Conservation (phyloP, 2,888 invertebrate genomes). For the Protodeltote pygarga region DNA sequence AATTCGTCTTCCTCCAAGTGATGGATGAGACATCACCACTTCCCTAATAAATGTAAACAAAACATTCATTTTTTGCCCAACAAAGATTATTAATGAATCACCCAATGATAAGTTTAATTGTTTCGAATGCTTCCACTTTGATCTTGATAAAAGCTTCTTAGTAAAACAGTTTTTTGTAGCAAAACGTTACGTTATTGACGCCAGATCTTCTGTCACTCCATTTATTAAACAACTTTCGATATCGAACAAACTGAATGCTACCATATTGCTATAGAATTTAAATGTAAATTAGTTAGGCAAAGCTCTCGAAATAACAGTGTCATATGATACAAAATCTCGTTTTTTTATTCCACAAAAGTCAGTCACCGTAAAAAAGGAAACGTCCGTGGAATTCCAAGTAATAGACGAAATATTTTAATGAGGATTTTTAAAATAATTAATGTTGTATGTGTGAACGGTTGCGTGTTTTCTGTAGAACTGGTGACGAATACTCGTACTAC, state of each 20-base stretch:
- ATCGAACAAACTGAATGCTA: constrained; percentile 1
- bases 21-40: constrained; percentile 80
- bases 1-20: constrained; percentile 78
- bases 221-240: constrained; percentile 38
- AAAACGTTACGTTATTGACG: constrained; percentile 63
- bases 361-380: constrained; percentile 65
- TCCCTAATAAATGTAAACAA: constrained; percentile 85
- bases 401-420: constrained; percentile 81
- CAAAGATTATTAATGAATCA: constrained; percentile 77
- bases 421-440: constrained; percentile 68
- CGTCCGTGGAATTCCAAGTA: constrained; percentile 66
- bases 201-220: constrained; percentile 50
- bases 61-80: constrained; percentile 74
- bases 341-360: constrained; percentile 61
- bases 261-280: constrained; percentile 5
- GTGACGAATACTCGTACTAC: constrained; percentile 49
- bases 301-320: constrained; percentile 26
- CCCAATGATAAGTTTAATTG: constrained; percentile 79
- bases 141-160: constrained; percentile 65
- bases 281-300: constrained; percentile 1
- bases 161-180: constrained; percentile 52
- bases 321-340: constrained; percentile 47
- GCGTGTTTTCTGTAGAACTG: constrained; percentile 63
- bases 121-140: constrained; percentile 68
- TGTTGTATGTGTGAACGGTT: constrained; percentile 68